Evolutionary conservation across 2,888 invertebrate species (phyloP), one percentile per base, ranked within the genome.

Genomic region (Uloborus plumipes): DNA sequence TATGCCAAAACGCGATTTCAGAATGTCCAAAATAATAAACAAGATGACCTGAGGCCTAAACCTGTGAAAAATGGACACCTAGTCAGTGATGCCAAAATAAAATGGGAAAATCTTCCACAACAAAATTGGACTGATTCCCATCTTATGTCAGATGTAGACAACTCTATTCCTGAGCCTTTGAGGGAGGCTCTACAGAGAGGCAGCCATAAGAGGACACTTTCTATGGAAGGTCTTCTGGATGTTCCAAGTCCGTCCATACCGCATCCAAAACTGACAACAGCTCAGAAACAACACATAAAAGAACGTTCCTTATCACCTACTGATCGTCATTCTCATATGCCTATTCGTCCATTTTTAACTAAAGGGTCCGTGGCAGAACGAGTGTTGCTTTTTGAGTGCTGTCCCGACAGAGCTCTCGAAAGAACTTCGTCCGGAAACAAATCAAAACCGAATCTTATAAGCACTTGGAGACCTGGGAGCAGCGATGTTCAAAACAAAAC

Each of bases 351-450:
- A 18, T 95, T 95, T 89, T 91, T 96, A 73, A 95, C 95, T 59
- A 92, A 96, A 82, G 96, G 96, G 31, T 96, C 96, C 7, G 96
- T 96, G 2, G 96, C 96, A 31, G 96, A 96, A 88, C 91, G 96
- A 66, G 96, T 96, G 85, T 92, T 96, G 85, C 94, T 96, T 90
- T 96, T 96, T 89, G 96, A 96, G 89, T 93, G 94, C 89, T 95
- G 95, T 88, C 96, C 88, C 15, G 86, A 86, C 31, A 75, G 76
- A 66, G 84, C 85, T 22, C 73, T 85, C 14, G 80, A 84, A 65
- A 64, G 78, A 39, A 69, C 80, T 22, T 55, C 76, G 11, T 47
- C 71, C 47, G 79, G 74, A 51, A 76, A 75, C 39, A 84, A 84
- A 50, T 53, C 71, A 11, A 84, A 84, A 55, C 76, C 71, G n/a